These are phyloP conservation scores for Thryonomys swinderianus DNA, from an alignment of 2,113 vertebrate genomes.

Conservation along the genomic window DNA sequence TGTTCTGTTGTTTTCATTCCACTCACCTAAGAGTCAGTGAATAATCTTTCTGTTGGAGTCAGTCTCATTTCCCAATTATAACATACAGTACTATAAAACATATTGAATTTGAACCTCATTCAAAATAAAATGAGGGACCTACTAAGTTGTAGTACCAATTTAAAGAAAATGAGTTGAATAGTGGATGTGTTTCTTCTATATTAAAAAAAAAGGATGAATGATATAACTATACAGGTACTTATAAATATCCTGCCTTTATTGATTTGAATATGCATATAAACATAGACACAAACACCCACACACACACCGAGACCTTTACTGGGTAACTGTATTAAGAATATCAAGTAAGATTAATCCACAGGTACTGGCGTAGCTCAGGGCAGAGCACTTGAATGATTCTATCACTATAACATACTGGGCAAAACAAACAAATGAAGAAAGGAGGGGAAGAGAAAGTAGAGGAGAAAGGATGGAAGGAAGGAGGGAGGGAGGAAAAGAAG, in stretches of 20 bases:
- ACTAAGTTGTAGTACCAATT: constrained; percentile 11
- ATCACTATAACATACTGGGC: background rate
- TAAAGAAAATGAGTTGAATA: constrained; percentile 30
- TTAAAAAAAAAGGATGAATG: background rate
- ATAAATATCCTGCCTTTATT: background rate
- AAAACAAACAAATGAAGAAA: background rate
- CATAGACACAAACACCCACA: background rate
- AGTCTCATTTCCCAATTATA: background rate
- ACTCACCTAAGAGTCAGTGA: background rate
- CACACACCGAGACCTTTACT: background rate
- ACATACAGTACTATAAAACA: background rate
- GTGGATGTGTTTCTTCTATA: background rate
- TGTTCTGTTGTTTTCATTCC: background rate
- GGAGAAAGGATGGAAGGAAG: background rate
- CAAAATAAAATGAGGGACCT: constrained; percentile 1
- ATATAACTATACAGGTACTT: background rate
- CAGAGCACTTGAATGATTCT: background rate
- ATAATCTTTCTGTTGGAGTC: background rate
- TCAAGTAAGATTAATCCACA: background rate
- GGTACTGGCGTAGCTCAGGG: background rate
- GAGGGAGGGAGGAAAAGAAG: background rate
- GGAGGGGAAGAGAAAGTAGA: background rate
- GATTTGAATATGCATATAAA: background rate
- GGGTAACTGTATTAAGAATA: constrained; percentile 11
- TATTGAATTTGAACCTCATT: background rate